These are phyloP conservation scores for Sphyrna mokarran DNA, from an alignment of 2,113 vertebrate species.

Conservation along the genomic window DNA sequence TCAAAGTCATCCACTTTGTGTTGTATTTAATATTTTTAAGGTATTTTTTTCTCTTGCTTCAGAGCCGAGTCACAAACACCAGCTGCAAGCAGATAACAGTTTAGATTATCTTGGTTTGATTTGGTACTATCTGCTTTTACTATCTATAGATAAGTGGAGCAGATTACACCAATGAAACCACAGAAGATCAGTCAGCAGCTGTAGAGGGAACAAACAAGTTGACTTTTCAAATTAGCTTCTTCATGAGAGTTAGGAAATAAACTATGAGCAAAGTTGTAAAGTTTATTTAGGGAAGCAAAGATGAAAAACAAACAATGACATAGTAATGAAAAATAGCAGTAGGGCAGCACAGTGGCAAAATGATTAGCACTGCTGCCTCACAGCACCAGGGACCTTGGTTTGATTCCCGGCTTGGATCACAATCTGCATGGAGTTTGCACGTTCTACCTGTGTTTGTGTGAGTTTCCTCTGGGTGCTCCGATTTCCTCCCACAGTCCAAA, in stretches of 20 bases:
- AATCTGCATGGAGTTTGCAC: too few relatives aligned
- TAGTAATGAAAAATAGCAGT: neutral
- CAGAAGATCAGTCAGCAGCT: neutral
- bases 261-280: neutral
- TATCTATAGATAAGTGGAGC: neutral
- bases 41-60: neutral
- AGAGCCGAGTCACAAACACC: neutral
- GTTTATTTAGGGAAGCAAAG: neutral
- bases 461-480: too few relatives aligned
- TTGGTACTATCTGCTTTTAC: slow-evolving; percentile 1
- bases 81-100: neutral
- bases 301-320: neutral
- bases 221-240: neutral
- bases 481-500: too few relatives aligned
- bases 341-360: too few relatives aligned
- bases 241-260: neutral
- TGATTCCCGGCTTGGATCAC: too few relatives aligned
- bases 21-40: neutral
- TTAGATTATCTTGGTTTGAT: too few relatives aligned
- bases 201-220: neutral
- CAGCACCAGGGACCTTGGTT: too few relatives aligned
- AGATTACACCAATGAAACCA: neutral
- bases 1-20: neutral
- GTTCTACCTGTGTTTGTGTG: too few relatives aligned
- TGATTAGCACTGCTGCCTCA: too few relatives aligned